These are phyloP conservation scores for Sylvilagus floridanus DNA, from an alignment of 2,797 vertebrate genomes.

Conservation along the genomic window DNA sequence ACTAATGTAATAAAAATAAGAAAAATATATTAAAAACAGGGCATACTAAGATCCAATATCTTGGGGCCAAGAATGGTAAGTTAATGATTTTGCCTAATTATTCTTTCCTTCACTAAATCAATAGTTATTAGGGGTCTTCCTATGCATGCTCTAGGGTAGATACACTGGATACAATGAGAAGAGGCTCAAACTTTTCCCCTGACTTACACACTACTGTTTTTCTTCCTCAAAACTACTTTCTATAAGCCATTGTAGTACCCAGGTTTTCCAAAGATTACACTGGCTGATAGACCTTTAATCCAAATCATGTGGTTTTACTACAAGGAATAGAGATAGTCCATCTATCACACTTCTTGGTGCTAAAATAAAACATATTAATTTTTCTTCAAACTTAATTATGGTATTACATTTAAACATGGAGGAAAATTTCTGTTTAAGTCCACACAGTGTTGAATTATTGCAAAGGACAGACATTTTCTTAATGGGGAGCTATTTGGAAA, in stretches of 20 bases:
- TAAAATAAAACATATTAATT: background rate
- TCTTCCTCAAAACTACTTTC: slow-evolving; percentile 39
- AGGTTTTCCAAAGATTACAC: background rate
- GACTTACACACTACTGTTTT: background rate
- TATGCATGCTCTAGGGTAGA: background rate
- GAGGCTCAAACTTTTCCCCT: background rate
- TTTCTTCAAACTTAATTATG: background rate
- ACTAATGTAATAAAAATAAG: background rate
- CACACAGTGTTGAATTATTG: slow-evolving; percentile 11
- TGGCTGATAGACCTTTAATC: background rate
- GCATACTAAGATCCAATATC: background rate
- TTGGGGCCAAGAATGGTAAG: background rate
- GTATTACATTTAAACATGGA: background rate
- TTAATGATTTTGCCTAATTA: background rate
- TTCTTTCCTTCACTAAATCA: background rate
- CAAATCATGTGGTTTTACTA: background rate
- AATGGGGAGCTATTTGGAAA: slow-evolving; percentile 6
- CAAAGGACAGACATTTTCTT: slow-evolving; percentile 19
- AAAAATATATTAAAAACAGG: slow-evolving; percentile 17
- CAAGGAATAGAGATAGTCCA: background rate
- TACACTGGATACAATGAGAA: background rate
- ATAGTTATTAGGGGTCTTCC: background rate
- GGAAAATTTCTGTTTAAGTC: background rate
- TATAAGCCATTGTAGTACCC: background rate
- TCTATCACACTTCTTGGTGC: background rate